A percentile compares a stretch with the other conserved stretches of the same genome.
Evolutionary conservation across 2,113 vertebrate species (phyloP).

Genomic region (Serinus canaria): DNA sequence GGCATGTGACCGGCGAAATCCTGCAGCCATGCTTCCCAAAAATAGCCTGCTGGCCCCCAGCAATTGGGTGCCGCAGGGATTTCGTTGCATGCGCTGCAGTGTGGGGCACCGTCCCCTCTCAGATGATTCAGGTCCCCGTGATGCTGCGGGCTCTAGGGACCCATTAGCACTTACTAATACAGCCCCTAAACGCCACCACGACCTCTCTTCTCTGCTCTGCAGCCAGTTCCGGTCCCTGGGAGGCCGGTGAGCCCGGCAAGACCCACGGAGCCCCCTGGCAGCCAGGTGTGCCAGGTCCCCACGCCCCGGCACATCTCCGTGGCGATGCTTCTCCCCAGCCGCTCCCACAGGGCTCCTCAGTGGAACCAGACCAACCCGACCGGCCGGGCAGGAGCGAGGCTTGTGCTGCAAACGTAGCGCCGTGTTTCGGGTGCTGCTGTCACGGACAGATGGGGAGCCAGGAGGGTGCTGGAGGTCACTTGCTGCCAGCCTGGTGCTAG

Average conservation of each 20-base stretch:
- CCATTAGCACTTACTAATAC: not conserved
- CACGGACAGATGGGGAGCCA: not conserved
- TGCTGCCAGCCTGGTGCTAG: not conserved
- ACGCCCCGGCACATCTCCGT: not conserved
- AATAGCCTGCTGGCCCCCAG: not conserved
- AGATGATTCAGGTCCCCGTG: not conserved
- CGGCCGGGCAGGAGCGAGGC: not conserved
- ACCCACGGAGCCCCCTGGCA: not conserved
- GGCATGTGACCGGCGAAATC: not conserved
- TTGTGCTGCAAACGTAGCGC: not conserved
- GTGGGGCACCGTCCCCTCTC: not conserved
- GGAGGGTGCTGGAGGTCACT: not conserved
- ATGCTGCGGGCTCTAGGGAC: not conserved
- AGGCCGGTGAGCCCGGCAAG: fast-evolving
- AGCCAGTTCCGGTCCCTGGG: not conserved
- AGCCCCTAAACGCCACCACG: fast-evolving
- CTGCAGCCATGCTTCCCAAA: not conserved
- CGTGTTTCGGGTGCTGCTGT: not conserved
- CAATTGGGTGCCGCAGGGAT: not conserved
- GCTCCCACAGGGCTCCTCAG: not conserved
- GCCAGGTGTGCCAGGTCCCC: not conserved
- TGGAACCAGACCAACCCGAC: not conserved
- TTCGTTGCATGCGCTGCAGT: not conserved
- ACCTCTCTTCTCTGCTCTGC: not conserved
- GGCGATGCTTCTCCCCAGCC: not conserved